A percentile compares a stretch with the other conserved stretches of the same genome.
Conservation (phyloP, 2,888 invertebrate species). For the Rutpela maculata region DNA sequence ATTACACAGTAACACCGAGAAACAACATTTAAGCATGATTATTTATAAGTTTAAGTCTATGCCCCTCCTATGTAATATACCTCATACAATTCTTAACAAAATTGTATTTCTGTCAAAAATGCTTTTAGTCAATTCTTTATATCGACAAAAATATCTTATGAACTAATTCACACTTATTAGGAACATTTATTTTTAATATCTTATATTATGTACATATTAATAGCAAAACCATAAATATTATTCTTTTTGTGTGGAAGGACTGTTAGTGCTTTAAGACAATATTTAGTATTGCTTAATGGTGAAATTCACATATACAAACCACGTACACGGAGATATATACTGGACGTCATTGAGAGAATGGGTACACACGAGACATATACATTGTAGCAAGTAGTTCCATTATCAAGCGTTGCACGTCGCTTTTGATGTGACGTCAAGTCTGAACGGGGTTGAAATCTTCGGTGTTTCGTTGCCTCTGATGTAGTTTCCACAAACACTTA, state of each 20-base stretch:
- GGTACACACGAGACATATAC: too few relatives aligned
- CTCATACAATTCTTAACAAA: constrained; percentile 33
- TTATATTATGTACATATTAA: constrained; percentile 59
- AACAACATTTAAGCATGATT: constrained; percentile 65
- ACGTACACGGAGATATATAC: neutral
- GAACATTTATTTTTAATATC: constrained; percentile 66
- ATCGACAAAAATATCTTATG: constrained; percentile 62
- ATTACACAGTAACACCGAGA: constrained; percentile 61
- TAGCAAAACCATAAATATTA: constrained; percentile 55
- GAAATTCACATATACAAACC: neutral
- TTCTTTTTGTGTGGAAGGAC: constrained; percentile 55
- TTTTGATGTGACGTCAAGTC: too few relatives aligned
- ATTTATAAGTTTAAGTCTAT: constrained; percentile 70
- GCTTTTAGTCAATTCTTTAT: constrained; percentile 52
- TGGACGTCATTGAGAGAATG: neutral
- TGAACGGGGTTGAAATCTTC: too few relatives aligned
- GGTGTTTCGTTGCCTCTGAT: too few relatives aligned
- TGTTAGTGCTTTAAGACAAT: constrained; percentile 61
- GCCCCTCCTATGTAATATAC: constrained; percentile 70
- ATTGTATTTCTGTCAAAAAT: constrained; percentile 24
- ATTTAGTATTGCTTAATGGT: constrained; percentile 47
- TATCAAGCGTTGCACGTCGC: too few relatives aligned
- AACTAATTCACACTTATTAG: constrained; percentile 66
- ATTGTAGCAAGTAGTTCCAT: too few relatives aligned
- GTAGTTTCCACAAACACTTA: too few relatives aligned